Percentiles rank a stretch among this genome's conserved stretches.
Evolutionary conservation across 1,140 invertebrate genomes (phyloP).

Genomic region (Bombus waltoni): DNA sequence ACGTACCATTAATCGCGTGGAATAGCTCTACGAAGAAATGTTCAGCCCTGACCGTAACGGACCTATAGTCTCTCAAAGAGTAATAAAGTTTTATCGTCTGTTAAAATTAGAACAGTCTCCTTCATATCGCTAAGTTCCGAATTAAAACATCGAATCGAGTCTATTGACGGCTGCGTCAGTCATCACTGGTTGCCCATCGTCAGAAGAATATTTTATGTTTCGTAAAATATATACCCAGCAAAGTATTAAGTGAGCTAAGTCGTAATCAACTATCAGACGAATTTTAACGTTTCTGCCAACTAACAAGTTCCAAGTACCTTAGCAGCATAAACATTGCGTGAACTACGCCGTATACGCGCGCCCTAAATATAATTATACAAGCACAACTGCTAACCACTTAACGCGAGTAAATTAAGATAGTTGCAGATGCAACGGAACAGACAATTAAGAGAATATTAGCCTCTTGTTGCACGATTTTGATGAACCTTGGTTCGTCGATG

Average conservation of each 20-base stretch:
- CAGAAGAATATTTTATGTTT: background rate
- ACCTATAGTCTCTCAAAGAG: background rate
- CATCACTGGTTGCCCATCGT: background rate
- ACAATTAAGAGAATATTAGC: slow-evolving; percentile 6
- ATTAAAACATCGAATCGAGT: background rate
- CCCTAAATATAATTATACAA: background rate
- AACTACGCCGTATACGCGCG: background rate
- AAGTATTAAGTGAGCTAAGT: too few relatives aligned
- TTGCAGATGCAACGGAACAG: background rate
- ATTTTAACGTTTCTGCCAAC: background rate
- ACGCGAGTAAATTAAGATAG: too few relatives aligned
- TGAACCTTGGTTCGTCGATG: background rate
- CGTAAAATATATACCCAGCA: background rate
- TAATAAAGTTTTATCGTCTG: slow-evolving; percentile 23
- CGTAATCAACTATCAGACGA: too few relatives aligned
- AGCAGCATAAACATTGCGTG: background rate
- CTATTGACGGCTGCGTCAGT: background rate
- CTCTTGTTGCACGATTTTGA: too few relatives aligned
- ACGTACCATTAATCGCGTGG: background rate
- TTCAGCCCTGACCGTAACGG: background rate
- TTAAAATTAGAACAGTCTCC: background rate
- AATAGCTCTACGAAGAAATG: background rate
- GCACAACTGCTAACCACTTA: background rate
- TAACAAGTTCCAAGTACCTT: background rate
- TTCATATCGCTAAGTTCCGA: background rate